These are phyloP conservation scores for Dyspetes luteomarginatus DNA, from an alignment of 2,888 invertebrate species.

Conservation along the genomic window DNA sequence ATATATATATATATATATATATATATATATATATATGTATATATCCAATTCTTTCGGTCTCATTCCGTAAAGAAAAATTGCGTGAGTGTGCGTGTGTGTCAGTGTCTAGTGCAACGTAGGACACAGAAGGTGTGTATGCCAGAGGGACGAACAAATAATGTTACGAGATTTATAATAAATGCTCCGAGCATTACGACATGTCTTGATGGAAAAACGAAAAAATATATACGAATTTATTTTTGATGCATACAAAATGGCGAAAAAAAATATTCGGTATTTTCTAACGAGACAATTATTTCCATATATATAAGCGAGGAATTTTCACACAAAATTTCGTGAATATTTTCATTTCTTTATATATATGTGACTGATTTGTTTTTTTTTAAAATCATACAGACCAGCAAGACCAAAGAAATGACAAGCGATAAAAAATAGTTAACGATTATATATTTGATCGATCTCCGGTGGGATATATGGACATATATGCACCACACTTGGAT, in stretches of 20 bases:
- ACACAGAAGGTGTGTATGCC: not conserved
- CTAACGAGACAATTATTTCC: too few species aligned
- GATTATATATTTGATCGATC: slow-evolving; percentile 50
- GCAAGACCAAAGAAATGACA: not conserved
- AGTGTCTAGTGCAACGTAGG: not conserved
- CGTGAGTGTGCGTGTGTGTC: not conserved
- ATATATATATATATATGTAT: slow-evolving; percentile 2
- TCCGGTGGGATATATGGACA: slow-evolving; percentile 9
- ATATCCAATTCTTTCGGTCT: slow-evolving; percentile 12
- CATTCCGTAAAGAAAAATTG: not conserved
- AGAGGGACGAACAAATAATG: not conserved
- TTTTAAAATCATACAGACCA: slow-evolving; percentile 5
- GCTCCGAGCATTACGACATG: not conserved
- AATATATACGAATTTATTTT: not conserved
- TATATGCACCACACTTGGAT: slow-evolving; percentile 45
- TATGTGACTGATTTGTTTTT: too few species aligned
- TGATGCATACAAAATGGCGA: too few species aligned
- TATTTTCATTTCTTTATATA: too few species aligned
- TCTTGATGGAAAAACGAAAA: not conserved
- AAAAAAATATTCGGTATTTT: too few species aligned
- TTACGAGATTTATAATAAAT: not conserved
- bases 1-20: not conserved
- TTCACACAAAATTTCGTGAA: too few species aligned
- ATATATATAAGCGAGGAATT: too few species aligned
- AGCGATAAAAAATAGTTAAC: slow-evolving; percentile 38